Base-by-base conservation (phyloP, 2,113 vertebrate species). In the Myrmecophaga tridactyla region DNA sequence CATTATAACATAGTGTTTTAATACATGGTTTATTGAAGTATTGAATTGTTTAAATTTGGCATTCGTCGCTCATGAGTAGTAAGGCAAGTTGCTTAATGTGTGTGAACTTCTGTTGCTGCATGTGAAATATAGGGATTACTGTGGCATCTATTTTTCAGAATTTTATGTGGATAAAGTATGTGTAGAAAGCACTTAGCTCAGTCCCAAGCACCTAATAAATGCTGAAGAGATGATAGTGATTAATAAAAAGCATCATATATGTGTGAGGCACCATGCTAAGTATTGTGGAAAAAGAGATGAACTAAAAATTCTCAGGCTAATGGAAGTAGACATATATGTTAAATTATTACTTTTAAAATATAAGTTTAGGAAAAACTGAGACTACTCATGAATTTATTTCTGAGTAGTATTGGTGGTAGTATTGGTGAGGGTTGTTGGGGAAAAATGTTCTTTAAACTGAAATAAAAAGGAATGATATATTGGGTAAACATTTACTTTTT, bases 401-500 rank as follows among this genome's bases (percentile, higher is more conserved):
- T 58, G 7, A n/a, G 12, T 72, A n/a, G 21, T 27, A 12, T 9
- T 29, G 23, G 27, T 43, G 29, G 21, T 27, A 12, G 13, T 29
- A 17, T 21, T 43, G 29, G 4, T 31, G n/a, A 20, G 13, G 17
- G 25, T 34, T 2, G 9, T 73, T 62, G 6, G 18, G 36, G 27
- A 43, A 18, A 82, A 56, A 62, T 90, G 82, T 87, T 41, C 18
- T 83, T 90, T 89, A 83, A 89, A 75, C 36, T 73, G 25, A 92
- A 83, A 60, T 58, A 51, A 43, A 83, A 72, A 77, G 18, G 53
- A 56, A 39, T 39, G 10, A 0, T 25, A 15, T 69, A n/a, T 29
- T 69, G 13, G 9, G 11, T 78, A 73, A 39, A 43, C 87, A 63
- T 5, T 73, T n/a, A 56, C 53, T n/a, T 72, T 84, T 14, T 91